Evolutionary conservation across 2,113 vertebrate genomes (phyloP).

Genomic region (Anolis carolinensis): DNA sequence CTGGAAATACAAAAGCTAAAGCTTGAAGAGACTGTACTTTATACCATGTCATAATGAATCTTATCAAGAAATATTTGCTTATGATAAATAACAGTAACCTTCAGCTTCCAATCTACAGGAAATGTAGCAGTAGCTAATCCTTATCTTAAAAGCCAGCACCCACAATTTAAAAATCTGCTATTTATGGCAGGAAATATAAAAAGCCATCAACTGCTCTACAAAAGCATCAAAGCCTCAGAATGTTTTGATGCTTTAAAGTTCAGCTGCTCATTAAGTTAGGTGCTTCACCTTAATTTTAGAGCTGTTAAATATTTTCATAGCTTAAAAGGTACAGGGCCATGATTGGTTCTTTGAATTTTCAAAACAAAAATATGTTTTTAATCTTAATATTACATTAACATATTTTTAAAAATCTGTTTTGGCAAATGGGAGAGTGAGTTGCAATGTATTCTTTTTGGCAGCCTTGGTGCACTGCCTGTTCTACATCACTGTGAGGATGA

Average conservation of each 20-base stretch:
- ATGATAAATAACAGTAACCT: conserved; percentile 10
- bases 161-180: not conserved
- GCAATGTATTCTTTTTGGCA: not conserved
- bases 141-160: conserved; percentile 14
- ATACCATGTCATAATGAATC: not conserved
- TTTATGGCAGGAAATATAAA: conserved; percentile 13
- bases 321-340: not conserved
- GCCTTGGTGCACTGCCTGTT: not conserved
- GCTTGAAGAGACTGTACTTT: conserved; percentile 2
- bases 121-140: not conserved
- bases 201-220: not conserved
- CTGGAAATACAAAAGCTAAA: conserved; percentile 29
- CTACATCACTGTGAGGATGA: not conserved
- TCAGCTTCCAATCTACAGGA: not conserved
- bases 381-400: not conserved
- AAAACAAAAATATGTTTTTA: not conserved
- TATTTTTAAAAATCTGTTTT: not conserved
- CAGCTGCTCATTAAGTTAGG: not conserved
- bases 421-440: not conserved
- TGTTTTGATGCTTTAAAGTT: not conserved
- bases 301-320: not conserved
- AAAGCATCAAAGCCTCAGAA: not conserved
- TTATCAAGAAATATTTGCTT: conserved; percentile 13
- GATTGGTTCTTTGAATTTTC: not conserved
- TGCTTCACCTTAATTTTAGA: not conserved